Base-by-base conservation (phyloP, 2,888 invertebrate genomes). In the Trissoscelio sp. region DNA sequence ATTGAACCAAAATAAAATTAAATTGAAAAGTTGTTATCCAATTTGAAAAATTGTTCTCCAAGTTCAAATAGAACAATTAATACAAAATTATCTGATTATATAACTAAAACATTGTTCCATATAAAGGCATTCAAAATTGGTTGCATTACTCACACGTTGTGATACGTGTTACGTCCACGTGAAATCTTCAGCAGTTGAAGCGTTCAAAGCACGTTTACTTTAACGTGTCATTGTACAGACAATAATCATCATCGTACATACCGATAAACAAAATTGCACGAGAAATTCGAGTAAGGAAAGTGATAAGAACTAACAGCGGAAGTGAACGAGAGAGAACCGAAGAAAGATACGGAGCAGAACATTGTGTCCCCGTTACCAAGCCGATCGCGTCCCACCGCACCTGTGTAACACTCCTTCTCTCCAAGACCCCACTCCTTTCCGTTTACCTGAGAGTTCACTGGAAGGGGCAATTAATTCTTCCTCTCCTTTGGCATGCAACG, bases 361-460 rank as follows among this genome's bases (percentile, higher is more conserved):
- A 81, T 77, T 72, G 72, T 81, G 81, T 75, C 75, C 81, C 72
- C 81, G 81, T 81, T 81, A 81, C 81, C 75, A 81, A 72, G 75
- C 75, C 66, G 77, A 72, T 81, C 72, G 81, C 72, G 81, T 81
- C 81, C 70, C 72, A 81, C 75, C 80, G 64, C 74, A 80, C 79
- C 74, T 74, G 70, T 67, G 46, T 20, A 60, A 72, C 81, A 53
- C 77, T 75, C 75, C 55, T 81, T 69, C 74, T 74, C 79, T 42
- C 79, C 28, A 51, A 57, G 69, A 31, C 60, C 73, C 67, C 69
- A 73, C 79, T 80, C 79, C 69, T 74, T 80, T 70, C 69, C 60
- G 69, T 12, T 81, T 75, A 75, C 80, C 80, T 70, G 60, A 64
- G 42, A 31, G 22, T 51, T 18, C 7, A 14, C 44, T 66, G 75